phyloP scores from a whole-genome alignment of 92 coral and sea anemone species.

The Anthopleura xanthogrammica region DNA sequence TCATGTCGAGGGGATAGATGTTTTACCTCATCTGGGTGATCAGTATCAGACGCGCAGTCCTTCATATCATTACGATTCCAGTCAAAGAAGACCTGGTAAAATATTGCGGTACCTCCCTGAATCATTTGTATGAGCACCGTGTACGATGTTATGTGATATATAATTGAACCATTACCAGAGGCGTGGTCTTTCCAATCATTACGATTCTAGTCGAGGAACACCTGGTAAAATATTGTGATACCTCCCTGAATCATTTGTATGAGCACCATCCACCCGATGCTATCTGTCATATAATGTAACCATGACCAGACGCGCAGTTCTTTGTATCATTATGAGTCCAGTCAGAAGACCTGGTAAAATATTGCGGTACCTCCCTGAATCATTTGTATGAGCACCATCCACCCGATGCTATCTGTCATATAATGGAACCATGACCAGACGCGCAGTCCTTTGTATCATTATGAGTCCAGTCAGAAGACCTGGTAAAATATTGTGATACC shows the following conservation, averaged over 20 bases:
- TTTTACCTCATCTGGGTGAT: constrained; percentile 44
- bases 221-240: constrained; percentile 54
- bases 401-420: not conserved
- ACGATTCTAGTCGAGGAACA: constrained; percentile 23
- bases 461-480: constrained; percentile 33
- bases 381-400: constrained; percentile 52
- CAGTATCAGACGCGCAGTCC: constrained; percentile 51
- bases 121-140: constrained; percentile 57
- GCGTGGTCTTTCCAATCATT: constrained; percentile 29
- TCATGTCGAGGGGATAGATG: constrained; percentile 51
- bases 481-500: constrained; percentile 50
- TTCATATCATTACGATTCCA: constrained; percentile 30
- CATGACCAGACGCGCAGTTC: constrained; percentile 39
- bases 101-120: constrained; percentile 77
- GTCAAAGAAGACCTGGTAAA: constrained; percentile 40
- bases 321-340: constrained; percentile 27
- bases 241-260: constrained; percentile 87
- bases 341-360: constrained; percentile 44
- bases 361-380: constrained; percentile 75
- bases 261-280: not conserved
- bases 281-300: not conserved
- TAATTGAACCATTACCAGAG: constrained; percentile 26
- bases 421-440: constrained; percentile 24
- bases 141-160: not conserved
- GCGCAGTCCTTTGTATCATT: constrained; percentile 29